These are phyloP conservation scores for Coleophora deauratella DNA, from an alignment of 2,888 invertebrate genomes.

Conservation along the genomic window DNA sequence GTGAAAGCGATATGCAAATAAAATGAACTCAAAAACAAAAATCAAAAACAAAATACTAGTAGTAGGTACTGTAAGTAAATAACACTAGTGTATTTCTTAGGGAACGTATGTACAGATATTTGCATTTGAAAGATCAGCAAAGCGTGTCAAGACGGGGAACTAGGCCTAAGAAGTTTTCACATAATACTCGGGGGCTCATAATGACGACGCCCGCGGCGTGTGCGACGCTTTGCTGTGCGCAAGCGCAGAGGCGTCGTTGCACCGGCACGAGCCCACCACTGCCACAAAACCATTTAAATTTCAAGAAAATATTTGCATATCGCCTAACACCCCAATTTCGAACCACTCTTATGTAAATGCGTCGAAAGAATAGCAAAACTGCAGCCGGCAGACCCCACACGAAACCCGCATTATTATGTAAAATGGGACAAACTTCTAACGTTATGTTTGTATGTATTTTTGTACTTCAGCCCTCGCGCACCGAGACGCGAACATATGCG, in stretches of 20 bases:
- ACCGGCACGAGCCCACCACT: conserved; percentile 34
- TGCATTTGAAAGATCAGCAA: conserved; percentile 59
- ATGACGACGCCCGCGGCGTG: conserved; percentile 54
- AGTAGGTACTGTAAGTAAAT: conserved; percentile 28
- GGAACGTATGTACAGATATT: conserved; percentile 39
- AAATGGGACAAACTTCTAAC: conserved; percentile 49
- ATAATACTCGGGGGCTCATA: conserved; percentile 43
- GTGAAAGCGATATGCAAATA: conserved; percentile 68
- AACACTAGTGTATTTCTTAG: background rate
- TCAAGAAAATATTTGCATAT: conserved; percentile 71
- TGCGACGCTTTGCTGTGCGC: conserved; percentile 18
- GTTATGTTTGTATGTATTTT: conserved; percentile 71
- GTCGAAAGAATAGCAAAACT: conserved; percentile 53
- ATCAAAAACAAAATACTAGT: no score
- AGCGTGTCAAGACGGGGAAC: conserved; percentile 40
- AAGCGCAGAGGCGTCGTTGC: conserved; percentile 14
- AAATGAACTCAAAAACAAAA: conserved; percentile 25
- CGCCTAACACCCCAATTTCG: conserved; percentile 64
- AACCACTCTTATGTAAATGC: conserved; percentile 64
- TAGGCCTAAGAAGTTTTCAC: conserved; percentile 45
- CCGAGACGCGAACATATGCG: conserved; percentile 44
- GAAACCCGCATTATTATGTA: conserved; percentile 55
- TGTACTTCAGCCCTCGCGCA: conserved; percentile 41
- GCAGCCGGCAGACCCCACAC: conserved; percentile 64
- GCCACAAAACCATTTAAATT: conserved; percentile 49